Conservation (phyloP, 2,888 invertebrate species). For the Apeira syringaria region DNA sequence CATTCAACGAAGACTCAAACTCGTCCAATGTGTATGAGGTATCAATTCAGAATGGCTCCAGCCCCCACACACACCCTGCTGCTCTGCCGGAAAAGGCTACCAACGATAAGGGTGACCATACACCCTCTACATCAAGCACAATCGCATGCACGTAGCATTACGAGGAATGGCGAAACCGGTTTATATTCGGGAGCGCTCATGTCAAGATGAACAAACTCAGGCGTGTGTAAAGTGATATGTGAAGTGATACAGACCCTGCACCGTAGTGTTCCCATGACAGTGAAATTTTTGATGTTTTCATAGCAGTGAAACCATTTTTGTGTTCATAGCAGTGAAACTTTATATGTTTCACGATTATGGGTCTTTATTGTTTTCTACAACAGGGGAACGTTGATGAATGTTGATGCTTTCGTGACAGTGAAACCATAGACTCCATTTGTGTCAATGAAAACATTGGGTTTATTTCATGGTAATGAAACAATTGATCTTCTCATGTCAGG, state of each 20-base stretch:
- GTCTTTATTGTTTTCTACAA: too few species aligned
- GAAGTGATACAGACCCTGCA: conserved; percentile 7
- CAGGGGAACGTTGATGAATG: too few species aligned
- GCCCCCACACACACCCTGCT: conserved; percentile 12
- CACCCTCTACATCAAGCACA: conserved; percentile 54
- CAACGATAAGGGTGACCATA: conserved; percentile 42
- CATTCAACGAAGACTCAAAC: conserved; percentile 77
- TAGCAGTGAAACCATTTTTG: not conserved
- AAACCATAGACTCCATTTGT: too few species aligned
- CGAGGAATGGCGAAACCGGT: conserved; percentile 68
- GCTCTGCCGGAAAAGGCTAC: conserved; percentile 30
- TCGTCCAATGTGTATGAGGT: conserved; percentile 72
- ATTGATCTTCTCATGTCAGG: too few species aligned
- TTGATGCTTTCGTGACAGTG: too few species aligned
- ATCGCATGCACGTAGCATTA: conserved; percentile 78
- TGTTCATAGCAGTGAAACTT: not conserved
- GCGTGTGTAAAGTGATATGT: conserved; percentile 18
- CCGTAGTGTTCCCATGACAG: not conserved
- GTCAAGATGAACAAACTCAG: conserved; percentile 37
- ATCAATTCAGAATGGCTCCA: conserved; percentile 54
- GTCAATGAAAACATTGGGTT: too few species aligned
- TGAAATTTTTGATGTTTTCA: not conserved
- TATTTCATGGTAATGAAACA: too few species aligned
- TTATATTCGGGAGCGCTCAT: conserved; percentile 64
- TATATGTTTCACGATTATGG: too few species aligned